Evolutionary conservation across 2,797 vertebrate genomes (phyloP), one percentile per base, ranked within the genome.

Genomic region (Poeciliopsis gracilis): DNA sequence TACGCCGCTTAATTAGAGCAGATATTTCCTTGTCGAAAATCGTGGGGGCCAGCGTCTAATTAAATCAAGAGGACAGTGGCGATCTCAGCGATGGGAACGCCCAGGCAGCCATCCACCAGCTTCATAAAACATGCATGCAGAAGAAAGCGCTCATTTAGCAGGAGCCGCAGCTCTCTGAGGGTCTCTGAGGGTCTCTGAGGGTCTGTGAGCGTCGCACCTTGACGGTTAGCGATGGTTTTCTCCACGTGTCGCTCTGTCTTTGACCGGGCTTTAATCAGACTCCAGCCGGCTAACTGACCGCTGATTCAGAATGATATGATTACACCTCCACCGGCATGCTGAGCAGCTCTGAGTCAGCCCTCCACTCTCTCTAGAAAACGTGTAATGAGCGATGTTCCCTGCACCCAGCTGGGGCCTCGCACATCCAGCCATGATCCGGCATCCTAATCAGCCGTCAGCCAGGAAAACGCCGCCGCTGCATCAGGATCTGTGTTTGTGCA

Each of bases 361-460:
- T n/a, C n/a, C 82, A 85, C 69, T 3, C 77, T 49, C 69, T 81
- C 81, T 77, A 86, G 91, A 95, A 95, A 90, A 92, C 82, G 88
- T 89, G 90, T 96, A 95, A 96, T 96, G 95, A 96, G 94, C 92
- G 94, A 95, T 94, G 95, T 96, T 95, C 94, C 90, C 88, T 84
- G 90, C 89, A 80, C 89, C 95, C 95, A 95, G 95, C 94, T 96
- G 95, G 89, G 95, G 93, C 92, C 94, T 90, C 77, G 91, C 86
- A 85, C 94, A 92, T 91, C 90, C 89, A 89, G 91, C 90, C 95
- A 95, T 96, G 95, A 96, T 91, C 92, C 77, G 89, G 94, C 95
- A 96, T 95, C 91, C 95, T 96, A 95, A 96, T 96, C 95, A 95
- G 92, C 90, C 88, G 90, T 95, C 94, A 95, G 90, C 11, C 12